These are phyloP conservation scores for Corbicula japonica DNA, from an alignment of 2,888 invertebrate genomes.

Conservation along the genomic window DNA sequence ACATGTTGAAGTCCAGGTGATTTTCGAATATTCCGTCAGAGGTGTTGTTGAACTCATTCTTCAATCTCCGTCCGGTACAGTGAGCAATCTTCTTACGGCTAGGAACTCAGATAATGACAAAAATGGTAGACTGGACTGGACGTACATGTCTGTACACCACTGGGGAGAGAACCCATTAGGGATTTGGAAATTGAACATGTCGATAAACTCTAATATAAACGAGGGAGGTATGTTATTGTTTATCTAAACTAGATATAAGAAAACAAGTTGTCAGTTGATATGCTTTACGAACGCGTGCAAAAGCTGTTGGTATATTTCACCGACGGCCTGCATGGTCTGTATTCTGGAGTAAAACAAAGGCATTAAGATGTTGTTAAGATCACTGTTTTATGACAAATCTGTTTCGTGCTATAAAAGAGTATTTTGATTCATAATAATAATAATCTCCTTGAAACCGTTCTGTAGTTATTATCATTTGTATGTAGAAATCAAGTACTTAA, in stretches of 20 bases:
- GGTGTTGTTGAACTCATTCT: slow-evolving; percentile 29
- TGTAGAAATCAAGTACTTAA: neutral
- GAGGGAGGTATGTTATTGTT: slow-evolving; percentile 2
- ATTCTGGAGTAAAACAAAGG: too few relatives aligned
- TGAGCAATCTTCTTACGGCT: slow-evolving; percentile 23
- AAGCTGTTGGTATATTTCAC: too few relatives aligned
- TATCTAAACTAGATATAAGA: too few relatives aligned
- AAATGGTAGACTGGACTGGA: slow-evolving; percentile 9
- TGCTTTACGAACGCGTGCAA: too few relatives aligned
- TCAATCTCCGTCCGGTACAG: slow-evolving; percentile 34
- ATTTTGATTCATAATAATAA: neutral
- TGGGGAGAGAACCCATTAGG: slow-evolving; percentile 18
- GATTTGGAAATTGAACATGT: slow-evolving; percentile 13
- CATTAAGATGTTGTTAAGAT: neutral
- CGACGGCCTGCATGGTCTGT: too few relatives aligned
- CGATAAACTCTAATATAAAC: neutral
- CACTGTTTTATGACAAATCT: too few relatives aligned
- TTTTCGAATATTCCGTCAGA: slow-evolving; percentile 15
- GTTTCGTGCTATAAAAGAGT: too few relatives aligned
- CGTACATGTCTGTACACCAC: slow-evolving; percentile 11
- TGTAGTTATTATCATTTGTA: neutral
- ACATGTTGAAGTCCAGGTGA: slow-evolving; percentile 27
- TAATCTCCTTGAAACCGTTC: neutral
- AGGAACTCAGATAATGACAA: neutral
- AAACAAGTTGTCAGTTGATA: too few relatives aligned